Percentiles rank a stretch among this genome's conserved stretches.
These are phyloP conservation scores for Philopotamus ludificatus DNA, from an alignment of 1,140 invertebrate genomes.

Conservation along the genomic window DNA sequence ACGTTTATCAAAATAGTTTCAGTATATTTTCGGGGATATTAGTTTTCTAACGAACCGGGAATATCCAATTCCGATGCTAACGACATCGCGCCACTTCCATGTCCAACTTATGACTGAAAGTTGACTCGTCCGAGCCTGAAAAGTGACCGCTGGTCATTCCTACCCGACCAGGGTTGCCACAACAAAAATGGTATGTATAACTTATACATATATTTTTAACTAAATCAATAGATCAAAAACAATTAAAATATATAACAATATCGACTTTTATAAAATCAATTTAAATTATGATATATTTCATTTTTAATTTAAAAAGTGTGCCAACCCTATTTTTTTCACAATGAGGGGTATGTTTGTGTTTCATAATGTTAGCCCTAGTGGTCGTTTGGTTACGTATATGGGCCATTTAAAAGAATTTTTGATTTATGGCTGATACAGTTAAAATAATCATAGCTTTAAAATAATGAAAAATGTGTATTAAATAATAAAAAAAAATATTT, in stretches of 20 bases:
- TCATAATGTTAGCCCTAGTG: neutral
- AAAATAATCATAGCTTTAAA: too few relatives aligned
- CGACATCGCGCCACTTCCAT: slow-evolving; percentile 21
- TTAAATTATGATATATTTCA: too few relatives aligned
- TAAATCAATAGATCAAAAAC: too few relatives aligned
- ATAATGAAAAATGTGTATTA: too few relatives aligned
- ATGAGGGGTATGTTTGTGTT: neutral
- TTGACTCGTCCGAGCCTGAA: slow-evolving; percentile 3
- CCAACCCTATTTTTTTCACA: neutral
- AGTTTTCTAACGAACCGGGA: slow-evolving; percentile 19
- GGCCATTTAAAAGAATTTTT: neutral
- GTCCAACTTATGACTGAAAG: slow-evolving; percentile 18
- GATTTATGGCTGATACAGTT: neutral
- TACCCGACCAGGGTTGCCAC: neutral
- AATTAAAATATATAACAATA: too few relatives aligned
- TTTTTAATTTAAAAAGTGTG: neutral
- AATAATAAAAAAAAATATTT: too few relatives aligned
- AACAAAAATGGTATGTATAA: slow-evolving; percentile 1
- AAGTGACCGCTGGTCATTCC: slow-evolving; percentile 18
- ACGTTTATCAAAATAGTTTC: too few relatives aligned
- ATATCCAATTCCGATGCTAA: slow-evolving; percentile 29
- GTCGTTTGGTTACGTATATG: neutral
- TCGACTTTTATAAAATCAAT: too few relatives aligned
- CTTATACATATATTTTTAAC: too few relatives aligned
- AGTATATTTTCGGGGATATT: neutral